These are phyloP conservation scores for Tethea ocularis DNA, from an alignment of 2,888 invertebrate species.

Conservation along the genomic window DNA sequence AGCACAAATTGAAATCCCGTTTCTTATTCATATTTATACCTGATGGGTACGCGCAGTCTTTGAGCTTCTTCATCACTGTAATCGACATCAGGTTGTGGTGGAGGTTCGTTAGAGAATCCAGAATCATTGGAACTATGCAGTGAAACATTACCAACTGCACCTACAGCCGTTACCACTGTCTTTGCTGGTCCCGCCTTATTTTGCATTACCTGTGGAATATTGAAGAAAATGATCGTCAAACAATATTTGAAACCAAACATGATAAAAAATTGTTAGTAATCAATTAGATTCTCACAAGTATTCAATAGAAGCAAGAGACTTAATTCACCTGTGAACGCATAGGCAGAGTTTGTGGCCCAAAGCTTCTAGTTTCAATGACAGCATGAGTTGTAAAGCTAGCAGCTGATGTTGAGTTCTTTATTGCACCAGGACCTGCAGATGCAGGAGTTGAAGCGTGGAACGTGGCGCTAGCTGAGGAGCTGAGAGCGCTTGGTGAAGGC, in stretches of 20 bases:
- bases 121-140: constrained; percentile 96
- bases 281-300: too few species aligned
- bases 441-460: constrained; percentile 76
- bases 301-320: neutral
- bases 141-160: constrained; percentile 88
- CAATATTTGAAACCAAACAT: neutral
- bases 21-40: constrained; percentile 67
- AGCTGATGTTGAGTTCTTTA: constrained; percentile 84
- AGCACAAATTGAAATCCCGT: constrained; percentile 28
- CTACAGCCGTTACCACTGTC: constrained; percentile 74
- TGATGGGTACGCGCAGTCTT: constrained; percentile 84
- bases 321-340: constrained; percentile 73
- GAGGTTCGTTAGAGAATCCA: constrained; percentile 95
- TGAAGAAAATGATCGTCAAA: neutral
- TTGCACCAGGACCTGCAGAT: constrained; percentile 62
- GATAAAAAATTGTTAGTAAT: too few species aligned
- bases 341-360: constrained; percentile 78
- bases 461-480: constrained; percentile 86
- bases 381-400: constrained; percentile 83
- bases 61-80: constrained; percentile 95
- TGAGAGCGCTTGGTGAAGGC: constrained; percentile 86
- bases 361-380: constrained; percentile 75
- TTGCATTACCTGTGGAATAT: constrained; percentile 58
- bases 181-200: constrained; percentile 77
- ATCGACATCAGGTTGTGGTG: constrained; percentile 94